phyloP scores from a whole-genome alignment of 2,888 invertebrate genomes.

The Mimas tiliae region DNA sequence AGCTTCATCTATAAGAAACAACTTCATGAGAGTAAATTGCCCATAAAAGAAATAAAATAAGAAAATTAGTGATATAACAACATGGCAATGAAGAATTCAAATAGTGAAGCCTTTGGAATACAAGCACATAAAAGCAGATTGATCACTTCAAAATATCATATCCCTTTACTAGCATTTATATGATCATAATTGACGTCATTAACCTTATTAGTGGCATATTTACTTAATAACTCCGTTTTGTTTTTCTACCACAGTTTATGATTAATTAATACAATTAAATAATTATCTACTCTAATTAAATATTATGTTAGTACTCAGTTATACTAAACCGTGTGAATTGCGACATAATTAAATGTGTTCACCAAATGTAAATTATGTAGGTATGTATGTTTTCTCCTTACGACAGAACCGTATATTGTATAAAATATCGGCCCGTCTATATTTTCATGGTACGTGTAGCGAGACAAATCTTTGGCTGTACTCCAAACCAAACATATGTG shows the following conservation, averaged over 20 bases:
- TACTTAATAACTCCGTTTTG: not conserved
- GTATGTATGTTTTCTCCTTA: not conserved
- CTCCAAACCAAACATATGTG: conserved; percentile 51
- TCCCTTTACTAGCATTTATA: conserved; percentile 76
- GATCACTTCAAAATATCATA: conserved; percentile 61
- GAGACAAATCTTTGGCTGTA: conserved; percentile 54
- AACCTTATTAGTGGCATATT: not conserved
- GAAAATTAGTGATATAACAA: conserved; percentile 19
- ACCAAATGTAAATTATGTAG: conserved; percentile 12
- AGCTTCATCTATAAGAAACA: conserved; percentile 90
- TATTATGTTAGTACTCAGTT: not conserved
- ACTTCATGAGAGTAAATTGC: conserved; percentile 64
- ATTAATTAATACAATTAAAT: conserved; percentile 4
- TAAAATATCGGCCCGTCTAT: conserved; percentile 29
- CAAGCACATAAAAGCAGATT: conserved; percentile 69
- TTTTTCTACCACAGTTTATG: not conserved
- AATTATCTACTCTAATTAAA: conserved; percentile 7
- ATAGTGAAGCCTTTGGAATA: conserved; percentile 34
- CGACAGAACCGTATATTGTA: conserved; percentile 22
- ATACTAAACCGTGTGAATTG: not conserved
- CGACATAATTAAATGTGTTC: not conserved
- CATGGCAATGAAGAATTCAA: conserved; percentile 29
- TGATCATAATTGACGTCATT: not conserved
- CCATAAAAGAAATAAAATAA: conserved; percentile 27
- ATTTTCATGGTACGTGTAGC: conserved; percentile 45